Conservation (phyloP, 35 echinoderm and acorn worm genomes). For the Chiridota heheva region DNA sequence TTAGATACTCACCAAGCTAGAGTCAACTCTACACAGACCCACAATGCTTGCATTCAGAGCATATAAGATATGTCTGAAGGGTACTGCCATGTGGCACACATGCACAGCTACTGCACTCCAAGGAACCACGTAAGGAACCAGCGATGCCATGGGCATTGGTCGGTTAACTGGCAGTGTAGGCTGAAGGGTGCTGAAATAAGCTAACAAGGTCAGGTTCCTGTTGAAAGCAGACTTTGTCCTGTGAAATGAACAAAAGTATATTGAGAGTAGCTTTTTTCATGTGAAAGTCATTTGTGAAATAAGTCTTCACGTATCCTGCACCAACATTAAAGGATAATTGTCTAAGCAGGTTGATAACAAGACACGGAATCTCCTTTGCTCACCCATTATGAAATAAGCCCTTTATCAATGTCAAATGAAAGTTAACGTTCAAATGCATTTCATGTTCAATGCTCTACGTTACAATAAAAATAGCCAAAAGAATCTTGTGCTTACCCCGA, state of each 20-base stretch:
- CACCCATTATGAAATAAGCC: no score
- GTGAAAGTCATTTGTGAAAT: no score
- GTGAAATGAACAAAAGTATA: neutral
- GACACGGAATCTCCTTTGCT: no score
- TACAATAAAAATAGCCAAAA: no score
- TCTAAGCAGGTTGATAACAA: no score
- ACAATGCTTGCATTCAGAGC: slow-evolving; percentile 32
- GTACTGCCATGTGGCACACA: neutral
- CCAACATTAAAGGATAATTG: no score
- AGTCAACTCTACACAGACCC: slow-evolving; percentile 27
- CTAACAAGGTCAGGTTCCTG: slow-evolving; percentile 13
- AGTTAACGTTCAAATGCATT: no score
- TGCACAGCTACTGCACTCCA: slow-evolving; percentile 44
- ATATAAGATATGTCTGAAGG: slow-evolving; percentile 34
- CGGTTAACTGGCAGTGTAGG: neutral
- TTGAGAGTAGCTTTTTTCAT: no score
- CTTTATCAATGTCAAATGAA: no score
- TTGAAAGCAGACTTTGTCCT: neutral
- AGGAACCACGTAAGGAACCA: slow-evolving; percentile 29
- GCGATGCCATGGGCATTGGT: neutral
- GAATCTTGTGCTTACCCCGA: no score
- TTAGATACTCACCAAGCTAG: slow-evolving; percentile 1
- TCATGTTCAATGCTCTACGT: no score
- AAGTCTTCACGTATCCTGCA: no score
- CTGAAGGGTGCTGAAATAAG: slow-evolving; percentile 19